Percentiles rank a stretch among this genome's conserved stretches.
Conservation (phyloP, 2,113 vertebrate genomes). For the Noturus placidus region DNA sequence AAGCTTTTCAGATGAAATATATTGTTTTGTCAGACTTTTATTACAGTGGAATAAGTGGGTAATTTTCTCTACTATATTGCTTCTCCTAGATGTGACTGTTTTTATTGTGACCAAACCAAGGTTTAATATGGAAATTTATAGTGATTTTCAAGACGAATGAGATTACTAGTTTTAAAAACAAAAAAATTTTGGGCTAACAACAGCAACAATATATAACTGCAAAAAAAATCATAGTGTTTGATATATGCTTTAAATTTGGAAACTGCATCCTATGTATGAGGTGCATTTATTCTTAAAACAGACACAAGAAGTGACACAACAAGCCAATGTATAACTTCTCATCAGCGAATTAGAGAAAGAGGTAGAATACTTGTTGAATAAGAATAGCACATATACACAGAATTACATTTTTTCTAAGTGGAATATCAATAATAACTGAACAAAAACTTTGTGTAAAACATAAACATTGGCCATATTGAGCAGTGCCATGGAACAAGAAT, state of each 20-base stretch:
- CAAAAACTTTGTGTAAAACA: neutral
- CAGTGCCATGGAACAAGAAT: too few species aligned
- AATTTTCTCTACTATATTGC: constrained; percentile 12
- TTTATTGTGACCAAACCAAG: constrained; percentile 1
- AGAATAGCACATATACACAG: neutral
- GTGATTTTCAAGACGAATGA: neutral
- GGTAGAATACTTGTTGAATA: neutral
- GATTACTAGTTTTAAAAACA: neutral
- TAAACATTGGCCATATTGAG: neutral
- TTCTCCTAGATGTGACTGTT: neutral
- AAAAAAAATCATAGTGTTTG: neutral
- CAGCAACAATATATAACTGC: neutral
- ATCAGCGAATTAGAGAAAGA: neutral
- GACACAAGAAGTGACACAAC: neutral
- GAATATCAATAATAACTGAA: neutral
- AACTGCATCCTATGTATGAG: neutral
- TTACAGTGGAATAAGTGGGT: neutral
- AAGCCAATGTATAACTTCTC: neutral
- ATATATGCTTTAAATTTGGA: neutral
- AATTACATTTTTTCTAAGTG: neutral
- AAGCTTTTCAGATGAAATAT: constrained; percentile 25
- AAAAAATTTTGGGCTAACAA: neutral
- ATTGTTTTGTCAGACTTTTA: constrained; percentile 17
- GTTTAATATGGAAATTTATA: constrained; percentile 28
- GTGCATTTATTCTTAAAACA: neutral